These are phyloP conservation scores for Pseudolaguvia tuberculata DNA, from an alignment of 2,113 vertebrate species.

Conservation along the genomic window DNA sequence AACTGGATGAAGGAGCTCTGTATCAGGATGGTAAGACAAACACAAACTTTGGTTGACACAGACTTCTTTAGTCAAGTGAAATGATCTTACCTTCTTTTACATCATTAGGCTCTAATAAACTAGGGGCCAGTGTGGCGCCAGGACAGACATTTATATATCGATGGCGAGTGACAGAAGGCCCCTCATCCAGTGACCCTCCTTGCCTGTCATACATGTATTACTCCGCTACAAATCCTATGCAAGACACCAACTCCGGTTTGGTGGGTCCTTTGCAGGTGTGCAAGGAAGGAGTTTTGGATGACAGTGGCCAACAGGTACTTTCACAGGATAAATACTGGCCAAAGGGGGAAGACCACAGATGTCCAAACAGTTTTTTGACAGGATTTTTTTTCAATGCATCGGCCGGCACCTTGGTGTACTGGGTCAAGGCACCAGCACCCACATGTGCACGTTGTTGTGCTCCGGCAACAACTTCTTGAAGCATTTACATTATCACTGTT, in stretches of 20 bases:
- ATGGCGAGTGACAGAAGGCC: slow-evolving; percentile 85
- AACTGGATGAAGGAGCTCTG: slow-evolving; percentile 75
- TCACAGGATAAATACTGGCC: neutral
- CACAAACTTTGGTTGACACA: neutral
- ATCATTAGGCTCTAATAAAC: slow-evolving; percentile 63
- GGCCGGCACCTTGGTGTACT: no score
- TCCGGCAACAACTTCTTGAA: no score
- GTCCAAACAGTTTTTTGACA: no score
- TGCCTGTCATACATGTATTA: slow-evolving; percentile 93
- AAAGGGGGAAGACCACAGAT: no score
- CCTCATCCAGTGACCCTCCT: slow-evolving; percentile 72
- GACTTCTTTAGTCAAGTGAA: neutral
- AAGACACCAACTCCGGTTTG: slow-evolving; percentile 86
- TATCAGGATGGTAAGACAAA: slow-evolving; percentile 79
- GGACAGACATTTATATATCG: slow-evolving; percentile 78
- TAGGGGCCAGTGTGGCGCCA: slow-evolving; percentile 76
- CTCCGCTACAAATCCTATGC: slow-evolving; percentile 73
- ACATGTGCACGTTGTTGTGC: no score
- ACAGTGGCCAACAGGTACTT: slow-evolving; percentile 73
- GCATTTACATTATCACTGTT: no score
- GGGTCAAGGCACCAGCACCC: no score
- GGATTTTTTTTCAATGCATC: no score
- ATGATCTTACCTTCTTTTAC: neutral
- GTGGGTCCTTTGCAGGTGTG: slow-evolving; percentile 89
- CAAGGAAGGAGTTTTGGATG: slow-evolving; percentile 70